phyloP scores from a whole-genome alignment of 2,797 vertebrate species.

The Harpagifer antarcticus region DNA sequence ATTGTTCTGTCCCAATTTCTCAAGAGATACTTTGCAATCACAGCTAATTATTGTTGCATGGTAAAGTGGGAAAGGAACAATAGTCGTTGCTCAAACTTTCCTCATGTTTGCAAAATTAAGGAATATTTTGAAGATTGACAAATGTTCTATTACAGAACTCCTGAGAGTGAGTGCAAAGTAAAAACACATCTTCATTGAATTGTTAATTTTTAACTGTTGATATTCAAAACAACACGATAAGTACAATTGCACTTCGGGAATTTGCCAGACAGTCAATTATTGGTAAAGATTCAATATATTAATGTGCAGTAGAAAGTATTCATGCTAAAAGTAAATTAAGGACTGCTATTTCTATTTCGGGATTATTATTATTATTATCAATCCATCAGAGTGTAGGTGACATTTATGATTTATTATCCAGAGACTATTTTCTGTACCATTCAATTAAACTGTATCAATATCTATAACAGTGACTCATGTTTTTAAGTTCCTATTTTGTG shows the following conservation, averaged over 20 bases:
- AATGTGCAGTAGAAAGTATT: neutral
- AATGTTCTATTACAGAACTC: slow-evolving; percentile 19
- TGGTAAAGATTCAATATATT: slow-evolving; percentile 1
- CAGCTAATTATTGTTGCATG: slow-evolving; percentile 75
- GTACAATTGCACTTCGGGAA: neutral
- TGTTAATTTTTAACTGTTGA: neutral
- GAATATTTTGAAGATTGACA: slow-evolving; percentile 31
- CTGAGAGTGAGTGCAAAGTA: slow-evolving; percentile 12
- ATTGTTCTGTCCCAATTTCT: slow-evolving; percentile 82
- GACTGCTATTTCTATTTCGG: neutral
- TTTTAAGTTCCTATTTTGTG: neutral
- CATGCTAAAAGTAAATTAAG: neutral
- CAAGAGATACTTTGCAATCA: slow-evolving; percentile 84
- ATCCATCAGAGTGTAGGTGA: neutral
- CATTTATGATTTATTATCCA: neutral
- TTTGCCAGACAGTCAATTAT: slow-evolving; percentile 3
- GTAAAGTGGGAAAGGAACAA: slow-evolving; percentile 70
- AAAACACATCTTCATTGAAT: slow-evolving; percentile 4
- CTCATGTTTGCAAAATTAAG: slow-evolving; percentile 49
- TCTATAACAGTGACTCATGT: neutral
- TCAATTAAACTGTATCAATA: neutral
- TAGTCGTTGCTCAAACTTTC: slow-evolving; percentile 56
- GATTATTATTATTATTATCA: slow-evolving; percentile 3
- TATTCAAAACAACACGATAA: neutral
- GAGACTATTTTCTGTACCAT: neutral